Conservation (phyloP, 2,113 vertebrate species). For the Plecotus auritus region DNA sequence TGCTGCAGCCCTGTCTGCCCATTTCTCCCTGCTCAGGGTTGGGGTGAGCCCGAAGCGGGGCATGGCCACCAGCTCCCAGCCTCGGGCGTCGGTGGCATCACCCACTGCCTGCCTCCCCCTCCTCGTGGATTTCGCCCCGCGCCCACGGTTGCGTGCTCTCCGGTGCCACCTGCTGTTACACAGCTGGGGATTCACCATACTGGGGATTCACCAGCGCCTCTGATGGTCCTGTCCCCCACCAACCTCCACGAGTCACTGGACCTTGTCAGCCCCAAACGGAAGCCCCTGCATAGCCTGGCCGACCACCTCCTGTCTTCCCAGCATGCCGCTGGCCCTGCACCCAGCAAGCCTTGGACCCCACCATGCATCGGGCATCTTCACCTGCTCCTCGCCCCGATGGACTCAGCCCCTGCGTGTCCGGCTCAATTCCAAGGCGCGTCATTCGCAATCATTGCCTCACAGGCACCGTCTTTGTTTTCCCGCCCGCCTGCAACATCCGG, state of each 20-base stretch:
- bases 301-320: background rate
- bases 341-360: background rate
- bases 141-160: background rate
- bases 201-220: background rate
- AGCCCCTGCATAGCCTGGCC: background rate
- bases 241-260: background rate
- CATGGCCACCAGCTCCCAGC: background rate
- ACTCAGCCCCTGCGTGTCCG: background rate
- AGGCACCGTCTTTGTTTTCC: background rate
- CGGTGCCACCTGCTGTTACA: background rate
- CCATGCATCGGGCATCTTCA: background rate
- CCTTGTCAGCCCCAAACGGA: background rate
- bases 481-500: background rate
- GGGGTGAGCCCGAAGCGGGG: background rate
- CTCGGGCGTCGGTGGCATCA: background rate
- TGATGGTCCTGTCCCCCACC: background rate
- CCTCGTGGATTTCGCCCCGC: background rate
- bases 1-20: background rate
- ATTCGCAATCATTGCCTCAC: background rate
- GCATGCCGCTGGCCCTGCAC: fast-evolving
- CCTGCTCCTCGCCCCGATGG: background rate
- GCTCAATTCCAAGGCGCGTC: background rate
- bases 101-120: background rate
- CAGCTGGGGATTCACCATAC: background rate
- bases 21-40: background rate